phyloP scores from a whole-genome alignment of 2,888 invertebrate species.

The Hyalella azteca region DNA sequence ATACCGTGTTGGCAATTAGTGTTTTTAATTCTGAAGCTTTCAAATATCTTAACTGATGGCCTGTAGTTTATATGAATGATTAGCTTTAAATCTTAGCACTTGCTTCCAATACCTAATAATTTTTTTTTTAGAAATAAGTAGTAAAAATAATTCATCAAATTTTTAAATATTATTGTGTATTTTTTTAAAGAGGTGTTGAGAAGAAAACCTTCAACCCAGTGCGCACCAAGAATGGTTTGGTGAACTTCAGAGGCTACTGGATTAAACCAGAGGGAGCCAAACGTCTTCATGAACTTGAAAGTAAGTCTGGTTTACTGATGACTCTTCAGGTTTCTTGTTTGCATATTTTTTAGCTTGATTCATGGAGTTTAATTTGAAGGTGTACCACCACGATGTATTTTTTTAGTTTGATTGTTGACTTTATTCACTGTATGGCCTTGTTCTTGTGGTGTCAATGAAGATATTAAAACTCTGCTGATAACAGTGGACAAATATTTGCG shows the following conservation, averaged over 20 bases:
- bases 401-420: too few relatives aligned
- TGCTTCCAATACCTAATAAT: neutral
- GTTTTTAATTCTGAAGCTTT: too few relatives aligned
- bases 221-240: neutral
- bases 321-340: too few relatives aligned
- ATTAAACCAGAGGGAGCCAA: slow-evolving; percentile 9
- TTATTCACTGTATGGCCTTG: too few relatives aligned
- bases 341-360: too few relatives aligned
- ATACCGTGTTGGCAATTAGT: neutral
- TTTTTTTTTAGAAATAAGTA: too few relatives aligned
- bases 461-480: too few relatives aligned
- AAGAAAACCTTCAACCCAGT: neutral
- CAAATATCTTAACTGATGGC: neutral
- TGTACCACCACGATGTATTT: too few relatives aligned
- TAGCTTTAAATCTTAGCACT: neutral
- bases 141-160: too few relatives aligned
- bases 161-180: neutral
- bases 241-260: slow-evolving; percentile 25
- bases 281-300: neutral
- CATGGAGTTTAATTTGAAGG: too few relatives aligned
- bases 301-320: neutral
- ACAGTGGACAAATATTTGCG: too few relatives aligned
- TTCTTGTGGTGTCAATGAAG: too few relatives aligned
- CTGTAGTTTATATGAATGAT: neutral
- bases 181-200: neutral